A percentile compares a stretch with the other conserved stretches of the same genome.
Conservation (phyloP, 1,140 invertebrate species). For the Lepidostoma basale region DNA sequence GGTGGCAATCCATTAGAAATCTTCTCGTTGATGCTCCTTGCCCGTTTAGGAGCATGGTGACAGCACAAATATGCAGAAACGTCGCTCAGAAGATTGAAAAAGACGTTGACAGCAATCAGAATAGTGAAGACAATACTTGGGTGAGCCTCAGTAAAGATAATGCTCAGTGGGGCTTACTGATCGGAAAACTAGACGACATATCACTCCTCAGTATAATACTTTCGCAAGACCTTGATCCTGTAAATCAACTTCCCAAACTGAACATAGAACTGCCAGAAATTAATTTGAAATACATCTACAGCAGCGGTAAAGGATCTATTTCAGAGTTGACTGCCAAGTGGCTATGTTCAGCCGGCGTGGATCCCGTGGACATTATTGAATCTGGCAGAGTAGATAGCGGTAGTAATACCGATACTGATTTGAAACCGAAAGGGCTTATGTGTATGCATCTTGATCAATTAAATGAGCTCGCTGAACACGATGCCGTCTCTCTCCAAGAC, state of each 20-base stretch:
- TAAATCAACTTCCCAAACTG: conserved; percentile 60
- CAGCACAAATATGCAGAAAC: conserved; percentile 76
- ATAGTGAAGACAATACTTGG: conserved; percentile 70
- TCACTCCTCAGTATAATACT: conserved; percentile 75
- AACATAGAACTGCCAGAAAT: conserved; percentile 67
- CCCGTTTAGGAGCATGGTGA: conserved; percentile 74
- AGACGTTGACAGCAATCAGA: conserved; percentile 51
- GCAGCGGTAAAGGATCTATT: conserved; percentile 82
- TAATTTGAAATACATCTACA: conserved; percentile 76
- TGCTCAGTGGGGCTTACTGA: conserved; percentile 83
- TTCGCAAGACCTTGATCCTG: conserved; percentile 60
- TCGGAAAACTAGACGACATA: conserved; percentile 89
- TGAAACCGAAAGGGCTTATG: conserved; percentile 9
- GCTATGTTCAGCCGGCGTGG: conserved; percentile 72
- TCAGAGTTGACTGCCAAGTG: conserved; percentile 84
- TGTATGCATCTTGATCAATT: conserved; percentile 27
- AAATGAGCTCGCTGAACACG: conserved; percentile 50
- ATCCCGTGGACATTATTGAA: conserved; percentile 59
- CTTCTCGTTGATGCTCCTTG: conserved; percentile 71
- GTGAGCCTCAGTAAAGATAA: conserved; percentile 84
- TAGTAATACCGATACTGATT: conserved; percentile 40
- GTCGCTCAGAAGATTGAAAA: conserved; percentile 63
- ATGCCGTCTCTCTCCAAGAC: conserved; percentile 52
- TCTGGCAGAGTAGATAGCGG: conserved; percentile 47
- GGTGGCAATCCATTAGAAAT: conserved; percentile 77